Conservation (phyloP, 2,113 vertebrate genomes). For the Solenodon paradoxus region DNA sequence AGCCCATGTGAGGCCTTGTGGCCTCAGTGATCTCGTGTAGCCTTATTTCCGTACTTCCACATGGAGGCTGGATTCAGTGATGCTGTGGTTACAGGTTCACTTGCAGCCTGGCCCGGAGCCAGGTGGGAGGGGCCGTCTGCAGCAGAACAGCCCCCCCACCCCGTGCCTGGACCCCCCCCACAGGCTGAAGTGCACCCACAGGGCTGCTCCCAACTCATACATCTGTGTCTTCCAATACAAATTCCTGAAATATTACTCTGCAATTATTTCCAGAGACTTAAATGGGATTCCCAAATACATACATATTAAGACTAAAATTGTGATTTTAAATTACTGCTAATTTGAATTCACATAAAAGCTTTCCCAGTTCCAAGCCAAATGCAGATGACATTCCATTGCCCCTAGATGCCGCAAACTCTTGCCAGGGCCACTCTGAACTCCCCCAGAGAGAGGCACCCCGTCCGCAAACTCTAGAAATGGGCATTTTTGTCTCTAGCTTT, state of each 20-base stretch:
- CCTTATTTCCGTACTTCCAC: no score
- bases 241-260: constrained; percentile 41
- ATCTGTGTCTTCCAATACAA: constrained; percentile 15
- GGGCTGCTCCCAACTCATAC: neutral
- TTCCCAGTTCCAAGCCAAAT: neutral
- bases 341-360: constrained; percentile 31
- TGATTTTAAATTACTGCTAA: constrained; percentile 55
- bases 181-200: neutral
- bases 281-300: constrained; percentile 45
- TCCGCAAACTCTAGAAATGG: neutral
- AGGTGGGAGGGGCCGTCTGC: neutral
- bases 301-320: constrained; percentile 42
- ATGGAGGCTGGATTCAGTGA: neutral
- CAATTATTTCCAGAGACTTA: constrained; percentile 48
- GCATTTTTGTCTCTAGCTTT: neutral
- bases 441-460: no score
- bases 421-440: no score
- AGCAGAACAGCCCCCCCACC: no score
- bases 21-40: neutral
- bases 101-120: neutral
- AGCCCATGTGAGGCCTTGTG: no score
- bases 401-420: neutral
- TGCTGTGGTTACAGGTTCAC: neutral
- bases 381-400: neutral
- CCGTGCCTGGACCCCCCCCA: no score